Evolutionary conservation across 2,113 vertebrate species (phyloP).

Genomic region (Bagarius yarrelli): DNA sequence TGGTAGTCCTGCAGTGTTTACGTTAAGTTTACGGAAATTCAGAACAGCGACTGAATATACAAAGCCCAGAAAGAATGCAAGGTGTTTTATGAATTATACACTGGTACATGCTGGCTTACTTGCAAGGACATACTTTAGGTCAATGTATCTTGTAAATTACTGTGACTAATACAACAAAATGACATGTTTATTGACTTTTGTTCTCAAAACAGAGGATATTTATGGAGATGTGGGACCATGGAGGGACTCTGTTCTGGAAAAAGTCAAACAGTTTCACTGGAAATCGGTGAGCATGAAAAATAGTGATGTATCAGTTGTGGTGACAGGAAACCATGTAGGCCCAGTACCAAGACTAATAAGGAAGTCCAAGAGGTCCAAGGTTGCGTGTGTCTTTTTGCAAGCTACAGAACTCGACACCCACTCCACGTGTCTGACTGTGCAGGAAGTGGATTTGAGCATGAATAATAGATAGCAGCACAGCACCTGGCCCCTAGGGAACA

Average conservation of each 20-base stretch:
- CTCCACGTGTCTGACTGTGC: slow-evolving; percentile 50
- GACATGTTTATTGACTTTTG: background rate
- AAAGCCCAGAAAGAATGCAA: background rate
- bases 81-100: background rate
- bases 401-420: slow-evolving; percentile 53
- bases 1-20: background rate
- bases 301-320: background rate
- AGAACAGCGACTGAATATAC: background rate
- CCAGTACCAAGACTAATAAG: slow-evolving; percentile 6
- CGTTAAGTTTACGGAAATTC: background rate
- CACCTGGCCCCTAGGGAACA: slow-evolving; percentile 28
- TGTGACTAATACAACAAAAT: slow-evolving; percentile 14
- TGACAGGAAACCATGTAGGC: slow-evolving; percentile 15
- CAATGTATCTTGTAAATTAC: background rate
- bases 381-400: background rate
- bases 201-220: background rate
- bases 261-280: background rate
- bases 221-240: background rate
- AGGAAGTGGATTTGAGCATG: slow-evolving; percentile 59
- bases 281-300: background rate
- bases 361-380: slow-evolving; percentile 13
- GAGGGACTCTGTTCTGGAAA: slow-evolving; percentile 3
- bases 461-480: slow-evolving; percentile 61
- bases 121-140: background rate
- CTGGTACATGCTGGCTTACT: background rate